phyloP scores from a whole-genome alignment of 23 tunicate species.

The Halocynthia aurantium region DNA sequence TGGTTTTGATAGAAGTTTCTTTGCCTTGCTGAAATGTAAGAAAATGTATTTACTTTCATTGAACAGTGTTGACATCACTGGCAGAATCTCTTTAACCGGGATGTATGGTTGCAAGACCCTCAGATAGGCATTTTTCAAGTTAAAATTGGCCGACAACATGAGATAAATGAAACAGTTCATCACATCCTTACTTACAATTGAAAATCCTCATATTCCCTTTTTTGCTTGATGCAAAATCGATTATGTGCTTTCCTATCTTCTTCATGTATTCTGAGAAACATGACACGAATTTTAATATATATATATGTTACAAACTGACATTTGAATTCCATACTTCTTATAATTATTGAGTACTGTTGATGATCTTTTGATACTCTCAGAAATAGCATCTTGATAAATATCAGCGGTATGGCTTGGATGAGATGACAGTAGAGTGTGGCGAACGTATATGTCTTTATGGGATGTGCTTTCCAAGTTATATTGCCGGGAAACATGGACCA shows the following conservation, averaged over 20 bases:
- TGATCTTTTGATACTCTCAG: constrained; percentile 8
- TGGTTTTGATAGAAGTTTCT: constrained; percentile 57
- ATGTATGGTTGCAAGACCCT: no score
- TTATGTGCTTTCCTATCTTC: constrained; percentile 16
- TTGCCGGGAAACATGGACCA: constrained; percentile 42
- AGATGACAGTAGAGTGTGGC: constrained; percentile 3
- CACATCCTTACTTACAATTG: background rate
- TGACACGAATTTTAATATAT: background rate
- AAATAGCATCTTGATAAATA: constrained; percentile 24
- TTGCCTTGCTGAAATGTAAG: constrained; percentile 38
- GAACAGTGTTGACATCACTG: background rate
- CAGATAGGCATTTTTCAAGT: no score
- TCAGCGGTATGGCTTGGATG: constrained; percentile 16
- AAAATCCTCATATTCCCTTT: constrained; percentile 10
- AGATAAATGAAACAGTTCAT: no score
- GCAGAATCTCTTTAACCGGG: no score
- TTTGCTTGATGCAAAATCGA: constrained; percentile 22
- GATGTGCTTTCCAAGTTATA: constrained; percentile 25
- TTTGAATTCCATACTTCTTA: background rate
- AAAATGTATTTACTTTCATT: background rate
- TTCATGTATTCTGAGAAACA: constrained; percentile 1
- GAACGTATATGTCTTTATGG: background rate
- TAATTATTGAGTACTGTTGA: background rate
- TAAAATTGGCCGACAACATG: no score
- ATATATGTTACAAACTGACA: background rate